Conservation (phyloP, 1,140 invertebrate genomes). For the Camponotus vicinus region DNA sequence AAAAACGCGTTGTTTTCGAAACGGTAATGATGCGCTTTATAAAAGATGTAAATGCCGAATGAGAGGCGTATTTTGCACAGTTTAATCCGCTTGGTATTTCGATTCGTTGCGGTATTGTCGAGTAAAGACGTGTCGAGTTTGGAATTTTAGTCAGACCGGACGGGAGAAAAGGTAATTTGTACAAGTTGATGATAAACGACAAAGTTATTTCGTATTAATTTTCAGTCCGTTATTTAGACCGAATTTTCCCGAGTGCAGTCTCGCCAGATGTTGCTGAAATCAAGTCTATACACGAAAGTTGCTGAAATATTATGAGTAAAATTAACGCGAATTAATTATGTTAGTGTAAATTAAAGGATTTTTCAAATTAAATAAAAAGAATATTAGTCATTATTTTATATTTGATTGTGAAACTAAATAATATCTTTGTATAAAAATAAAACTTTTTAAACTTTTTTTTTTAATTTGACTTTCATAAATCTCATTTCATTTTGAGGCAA, state of each 20-base stretch:
- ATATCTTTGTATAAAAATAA: too few species aligned
- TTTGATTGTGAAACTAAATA: not conserved
- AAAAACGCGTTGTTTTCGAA: constrained; percentile 34
- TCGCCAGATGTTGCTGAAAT: not conserved
- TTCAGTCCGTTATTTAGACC: constrained; percentile 27
- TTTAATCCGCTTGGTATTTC: not conserved
- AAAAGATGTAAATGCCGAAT: constrained; percentile 32
- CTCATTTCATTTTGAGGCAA: too few species aligned
- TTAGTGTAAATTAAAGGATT: not conserved
- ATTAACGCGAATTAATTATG: constrained; percentile 2
- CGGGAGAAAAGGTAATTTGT: not conserved
- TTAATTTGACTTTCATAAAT: too few species aligned
- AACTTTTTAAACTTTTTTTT: too few species aligned
- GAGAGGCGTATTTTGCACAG: not conserved
- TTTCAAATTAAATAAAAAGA: not conserved
- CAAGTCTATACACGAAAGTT: constrained; percentile 6
- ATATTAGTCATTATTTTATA: not conserved
- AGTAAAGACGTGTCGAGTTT: constrained; percentile 1
- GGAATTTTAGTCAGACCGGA: constrained; percentile 16
- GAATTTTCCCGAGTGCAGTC: constrained; percentile 19
- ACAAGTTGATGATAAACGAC: not conserved
- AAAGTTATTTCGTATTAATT: constrained; percentile 46
- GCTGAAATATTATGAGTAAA: not conserved
- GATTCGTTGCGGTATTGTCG: constrained; percentile 1
- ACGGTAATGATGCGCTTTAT: constrained; percentile 26